These are phyloP conservation scores for Takifugu flavidus DNA, from an alignment of 2,113 vertebrate species.

Conservation along the genomic window DNA sequence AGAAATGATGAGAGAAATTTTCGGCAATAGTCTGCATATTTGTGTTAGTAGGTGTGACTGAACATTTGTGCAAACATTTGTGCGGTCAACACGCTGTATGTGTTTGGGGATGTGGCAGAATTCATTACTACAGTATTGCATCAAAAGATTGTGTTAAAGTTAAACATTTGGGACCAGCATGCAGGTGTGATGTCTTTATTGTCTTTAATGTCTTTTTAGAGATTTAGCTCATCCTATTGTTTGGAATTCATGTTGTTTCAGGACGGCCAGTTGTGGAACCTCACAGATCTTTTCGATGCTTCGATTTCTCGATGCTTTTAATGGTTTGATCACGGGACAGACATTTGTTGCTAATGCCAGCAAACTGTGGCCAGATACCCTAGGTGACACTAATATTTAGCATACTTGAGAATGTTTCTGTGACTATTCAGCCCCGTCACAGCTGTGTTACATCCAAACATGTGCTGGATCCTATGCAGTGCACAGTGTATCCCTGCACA, in stretches of 20 bases:
- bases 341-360: neutral
- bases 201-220: too few species aligned
- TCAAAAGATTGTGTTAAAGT: too few species aligned
- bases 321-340: neutral
- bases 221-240: too few species aligned
- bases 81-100: too few species aligned
- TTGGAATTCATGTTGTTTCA: too few species aligned
- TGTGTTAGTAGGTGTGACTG: constrained; percentile 21
- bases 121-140: too few species aligned
- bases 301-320: neutral
- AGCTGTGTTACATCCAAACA: neutral
- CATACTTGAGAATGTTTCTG: neutral
- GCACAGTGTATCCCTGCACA: neutral
- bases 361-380: neutral
- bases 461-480: neutral
- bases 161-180: too few species aligned
- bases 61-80: neutral
- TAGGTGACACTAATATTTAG: neutral
- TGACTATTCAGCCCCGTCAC: neutral
- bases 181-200: too few species aligned
- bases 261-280: too few species aligned
- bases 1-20: too few species aligned
- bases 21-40: constrained; percentile 1
- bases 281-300: neutral
- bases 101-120: too few species aligned